Evolutionary conservation across 1,140 invertebrate species (phyloP), one percentile per base, ranked within the genome.

Genomic region (Heliconius eleuchia): DNA sequence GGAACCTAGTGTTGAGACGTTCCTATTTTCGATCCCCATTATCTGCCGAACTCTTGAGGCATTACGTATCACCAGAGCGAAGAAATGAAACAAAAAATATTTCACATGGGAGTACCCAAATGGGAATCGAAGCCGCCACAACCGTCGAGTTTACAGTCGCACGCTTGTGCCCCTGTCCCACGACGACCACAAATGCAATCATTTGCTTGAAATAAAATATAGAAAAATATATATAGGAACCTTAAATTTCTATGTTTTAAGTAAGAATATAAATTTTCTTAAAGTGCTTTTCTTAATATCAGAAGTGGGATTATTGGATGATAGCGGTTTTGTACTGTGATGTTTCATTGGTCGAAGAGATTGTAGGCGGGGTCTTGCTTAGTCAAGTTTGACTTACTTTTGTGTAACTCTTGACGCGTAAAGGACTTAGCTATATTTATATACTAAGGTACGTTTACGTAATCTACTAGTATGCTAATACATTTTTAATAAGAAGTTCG

Each of bases 351-450:
- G 57, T 66, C 57, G 57, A 66, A 13, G 11, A 30, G 57, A 27
- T 66, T 66, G 57, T 66, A 66, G 57, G 57, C 57, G 57, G 57
- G 19, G 57, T 66, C 8, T 66, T 27, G 57, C 23, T 66, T 66
- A 27, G 57, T 66, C n/a, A 66, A 66, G n/a, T 66, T 57, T 30
- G 57, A 66, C 57, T 66, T 66, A 27, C 57, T 66, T 66, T 66
- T 66, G 57, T 11, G 3, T 42, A 11, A 13, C 5, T 27, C 23
- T 27, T 13, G 23, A 66, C 11, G 57, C 23, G 23, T n/a, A 66
- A 57, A 7, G n/a, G 55, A 52, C 55, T 18, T 23, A 57, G 19
- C 7, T 23, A 57, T 8, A 23, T 16, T 34, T 34, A 34, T 34
- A 34, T 34, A 34, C 34, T 34, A 4, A 52, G 1, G 16, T 52